Conservation (phyloP, 2,888 invertebrate species). For the Hoplodrina ambigua region DNA sequence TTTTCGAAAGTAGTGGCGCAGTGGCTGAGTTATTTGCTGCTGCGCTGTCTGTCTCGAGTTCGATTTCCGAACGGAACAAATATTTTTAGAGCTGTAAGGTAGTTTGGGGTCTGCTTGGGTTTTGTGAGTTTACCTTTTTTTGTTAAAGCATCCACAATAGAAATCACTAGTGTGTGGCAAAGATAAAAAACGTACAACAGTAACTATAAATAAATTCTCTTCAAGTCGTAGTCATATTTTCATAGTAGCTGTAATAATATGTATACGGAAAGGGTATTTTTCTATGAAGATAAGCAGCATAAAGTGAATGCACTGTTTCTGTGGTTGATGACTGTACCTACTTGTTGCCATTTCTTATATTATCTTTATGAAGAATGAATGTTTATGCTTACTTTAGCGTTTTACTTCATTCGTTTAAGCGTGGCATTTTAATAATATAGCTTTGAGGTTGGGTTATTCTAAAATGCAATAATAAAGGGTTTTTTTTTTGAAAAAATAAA, state of each 20-base stretch:
- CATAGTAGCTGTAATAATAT: background rate
- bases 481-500: too few relatives aligned
- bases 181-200: background rate
- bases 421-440: background rate
- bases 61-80: too few relatives aligned
- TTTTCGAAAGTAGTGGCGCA: too few relatives aligned
- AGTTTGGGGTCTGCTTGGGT: too few relatives aligned
- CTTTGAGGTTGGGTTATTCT: background rate
- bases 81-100: too few relatives aligned
- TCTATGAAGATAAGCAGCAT: slow-evolving; percentile 34
- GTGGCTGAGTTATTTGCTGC: too few relatives aligned
- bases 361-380: slow-evolving; percentile 43
- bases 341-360: slow-evolving; percentile 30
- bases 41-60: too few relatives aligned
- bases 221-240: background rate
- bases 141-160: too few relatives aligned
- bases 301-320: slow-evolving; percentile 32
- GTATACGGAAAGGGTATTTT: slow-evolving; percentile 19
- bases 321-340: slow-evolving; percentile 45
- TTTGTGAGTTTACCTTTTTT: too few relatives aligned
- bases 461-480: background rate
- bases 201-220: background rate
- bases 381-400: slow-evolving; percentile 3
- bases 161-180: too few relatives aligned
- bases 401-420: slow-evolving; percentile 19